Percentiles rank a stretch among this genome's conserved stretches.
These are phyloP conservation scores for Huso huso DNA, from an alignment of 2,797 vertebrate species.

Conservation along the genomic window DNA sequence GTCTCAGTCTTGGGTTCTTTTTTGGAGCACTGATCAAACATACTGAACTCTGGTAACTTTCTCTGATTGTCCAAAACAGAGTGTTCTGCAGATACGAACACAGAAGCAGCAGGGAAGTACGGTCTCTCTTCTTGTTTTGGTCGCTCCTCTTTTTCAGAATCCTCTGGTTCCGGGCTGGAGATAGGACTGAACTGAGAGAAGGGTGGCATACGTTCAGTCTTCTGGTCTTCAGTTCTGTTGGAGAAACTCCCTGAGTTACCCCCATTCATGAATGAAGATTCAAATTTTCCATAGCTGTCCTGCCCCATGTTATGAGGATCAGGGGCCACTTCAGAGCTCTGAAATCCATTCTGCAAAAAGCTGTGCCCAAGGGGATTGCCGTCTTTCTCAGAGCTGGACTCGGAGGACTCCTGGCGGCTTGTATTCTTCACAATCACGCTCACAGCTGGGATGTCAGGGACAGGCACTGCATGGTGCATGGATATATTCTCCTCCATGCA, in stretches of 20 bases:
- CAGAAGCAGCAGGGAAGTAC: slow-evolving; percentile 58
- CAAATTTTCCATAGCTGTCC: slow-evolving; percentile 67
- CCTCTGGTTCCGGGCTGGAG: slow-evolving; percentile 83
- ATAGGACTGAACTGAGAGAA: slow-evolving; percentile 83
- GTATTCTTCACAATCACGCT: slow-evolving; percentile 97
- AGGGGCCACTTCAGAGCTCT: slow-evolving; percentile 50
- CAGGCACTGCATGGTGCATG: slow-evolving; percentile 54
- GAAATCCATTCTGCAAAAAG: slow-evolving; percentile 81
- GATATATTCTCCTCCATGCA: slow-evolving; percentile 71
- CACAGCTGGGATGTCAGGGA: slow-evolving; percentile 73
- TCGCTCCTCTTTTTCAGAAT: slow-evolving; percentile 51
- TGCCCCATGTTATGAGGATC: slow-evolving; percentile 52
- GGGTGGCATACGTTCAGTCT: slow-evolving; percentile 62
- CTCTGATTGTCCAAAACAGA: slow-evolving; percentile 58
- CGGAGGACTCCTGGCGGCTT: slow-evolving; percentile 78
- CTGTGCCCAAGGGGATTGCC: slow-evolving; percentile 54
- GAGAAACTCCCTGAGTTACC: slow-evolving; percentile 61
- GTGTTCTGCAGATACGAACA: slow-evolving; percentile 54
- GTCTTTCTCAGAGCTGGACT: slow-evolving; percentile 64
- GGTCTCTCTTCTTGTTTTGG: slow-evolving; percentile 60
- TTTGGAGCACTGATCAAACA: slow-evolving; percentile 73
- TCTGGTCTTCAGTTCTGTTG: slow-evolving; percentile 63
- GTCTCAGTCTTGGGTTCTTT: slow-evolving; percentile 59
- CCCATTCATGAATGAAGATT: slow-evolving; percentile 74
- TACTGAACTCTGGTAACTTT: slow-evolving; percentile 51